Evolutionary conservation across 2,888 invertebrate species (phyloP).

Genomic region (Macrophya alboannulata): DNA sequence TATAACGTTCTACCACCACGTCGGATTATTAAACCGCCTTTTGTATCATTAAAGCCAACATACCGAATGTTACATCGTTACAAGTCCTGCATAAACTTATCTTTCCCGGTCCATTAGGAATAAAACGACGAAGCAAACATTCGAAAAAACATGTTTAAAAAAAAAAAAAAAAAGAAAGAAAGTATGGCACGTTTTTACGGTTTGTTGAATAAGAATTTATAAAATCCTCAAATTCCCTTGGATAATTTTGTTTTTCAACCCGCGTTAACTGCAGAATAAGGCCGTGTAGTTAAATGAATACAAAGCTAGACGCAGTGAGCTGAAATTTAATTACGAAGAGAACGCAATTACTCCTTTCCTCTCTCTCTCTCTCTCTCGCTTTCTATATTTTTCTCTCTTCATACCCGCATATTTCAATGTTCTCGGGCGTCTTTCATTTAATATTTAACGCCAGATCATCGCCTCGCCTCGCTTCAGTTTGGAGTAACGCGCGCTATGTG

Average conservation of each 20-base stretch:
- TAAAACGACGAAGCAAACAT: background rate
- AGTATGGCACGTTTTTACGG: background rate
- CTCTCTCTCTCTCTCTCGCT: background rate
- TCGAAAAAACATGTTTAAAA: background rate
- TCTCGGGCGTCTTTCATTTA: constrained; percentile 38
- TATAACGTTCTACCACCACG: background rate
- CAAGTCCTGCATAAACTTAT: background rate
- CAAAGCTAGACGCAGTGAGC: constrained; percentile 2
- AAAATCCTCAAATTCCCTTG: background rate
- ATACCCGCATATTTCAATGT: constrained; percentile 17
- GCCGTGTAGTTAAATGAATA: constrained; percentile 6
- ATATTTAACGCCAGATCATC: constrained; percentile 46
- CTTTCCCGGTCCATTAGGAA: background rate
- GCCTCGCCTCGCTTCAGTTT: background rate
- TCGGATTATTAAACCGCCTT: background rate
- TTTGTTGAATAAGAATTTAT: background rate
- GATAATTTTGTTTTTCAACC: background rate
- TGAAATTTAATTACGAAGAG: constrained; percentile 25
- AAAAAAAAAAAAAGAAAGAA: background rate
- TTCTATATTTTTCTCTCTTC: background rate
- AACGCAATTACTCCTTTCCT: constrained; percentile 7
- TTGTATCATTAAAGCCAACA: background rate
- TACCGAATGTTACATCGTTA: background rate
- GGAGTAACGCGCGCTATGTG: background rate
- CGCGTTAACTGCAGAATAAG: background rate